Percentiles rank a stretch among this genome's conserved stretches.
Evolutionary conservation across 2,113 vertebrate genomes (phyloP).

Genomic region (Cebus imitator): DNA sequence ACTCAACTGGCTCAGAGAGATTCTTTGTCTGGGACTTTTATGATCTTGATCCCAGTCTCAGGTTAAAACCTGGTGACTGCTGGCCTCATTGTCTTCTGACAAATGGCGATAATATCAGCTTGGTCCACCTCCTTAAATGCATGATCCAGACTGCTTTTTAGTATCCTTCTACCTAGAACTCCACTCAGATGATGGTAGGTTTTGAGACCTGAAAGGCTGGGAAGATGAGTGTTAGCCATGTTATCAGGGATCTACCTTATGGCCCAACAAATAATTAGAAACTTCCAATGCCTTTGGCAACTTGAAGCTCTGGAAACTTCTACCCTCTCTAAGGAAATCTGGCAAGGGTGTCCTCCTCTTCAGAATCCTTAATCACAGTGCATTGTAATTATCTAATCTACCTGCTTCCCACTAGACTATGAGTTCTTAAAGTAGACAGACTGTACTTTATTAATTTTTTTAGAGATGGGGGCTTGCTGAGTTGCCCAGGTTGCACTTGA

Average conservation of each 20-base stretch:
- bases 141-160: background rate
- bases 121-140: background rate
- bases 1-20: constrained; percentile 9
- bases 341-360: background rate
- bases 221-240: background rate
- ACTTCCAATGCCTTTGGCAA: constrained; percentile 1
- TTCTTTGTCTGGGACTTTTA: background rate
- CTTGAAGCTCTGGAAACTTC: background rate
- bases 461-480: background rate
- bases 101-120: background rate
- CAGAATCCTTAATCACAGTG: background rate
- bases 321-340: background rate
- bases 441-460: background rate
- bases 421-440: constrained; percentile 35
- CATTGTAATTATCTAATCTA: background rate
- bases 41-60: background rate
- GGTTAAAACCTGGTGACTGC: background rate
- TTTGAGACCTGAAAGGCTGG: background rate
- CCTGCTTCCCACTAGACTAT: background rate
- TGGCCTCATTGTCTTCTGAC: background rate
- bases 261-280: background rate
- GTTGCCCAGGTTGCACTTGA: background rate
- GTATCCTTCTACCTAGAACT: background rate
- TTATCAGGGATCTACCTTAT: background rate
- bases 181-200: background rate